Evolutionary conservation across 2,888 invertebrate species (phyloP), one percentile per base, ranked within the genome.

Genomic region (Lepidocyrtoides sp.): DNA sequence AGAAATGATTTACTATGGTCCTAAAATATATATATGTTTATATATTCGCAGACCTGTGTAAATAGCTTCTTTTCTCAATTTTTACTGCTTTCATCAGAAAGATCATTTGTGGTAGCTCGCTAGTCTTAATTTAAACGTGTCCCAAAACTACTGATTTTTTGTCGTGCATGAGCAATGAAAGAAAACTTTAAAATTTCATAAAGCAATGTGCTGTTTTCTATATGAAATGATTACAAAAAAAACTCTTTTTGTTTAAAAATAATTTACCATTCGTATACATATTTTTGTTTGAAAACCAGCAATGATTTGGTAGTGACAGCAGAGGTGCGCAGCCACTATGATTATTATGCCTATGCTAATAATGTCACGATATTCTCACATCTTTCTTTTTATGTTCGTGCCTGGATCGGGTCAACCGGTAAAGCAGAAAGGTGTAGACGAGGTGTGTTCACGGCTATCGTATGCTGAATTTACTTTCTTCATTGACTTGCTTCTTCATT

Each of bases 341-440:
- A 26, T n/a, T 20, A 44, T 20, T 32, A 79, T 29, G 79, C 79
- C 54, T 77, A 8, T 29, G 41, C 60, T 60, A 60, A 51, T 79
- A 54, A 79, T 79, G 10, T 54, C 54, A 79, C 79, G 14, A n/a
- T n/a, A 51, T 79, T 79, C 51, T 79, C 79, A 79, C 79, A 77
- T 91, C 72, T 89, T 86, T 79, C 92, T 94, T 92, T 92, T 72
- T 92, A 88, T 93, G 54, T 90, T 83, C 92, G 75, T 92, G 87
- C 77, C 82, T 87, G 83, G 86, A 77, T 87, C 82, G 81, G 89
- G 92, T 90, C 87, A 79, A 79, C 86, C 87, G 75, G 29, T 72
- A 87, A 69, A 60, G 82, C 85, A 82, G 91, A 69, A 36, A 81
- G 69, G 75, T 77, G 57, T 48, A 10, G 90, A 82, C 57, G 90